Conservation (phyloP, 2,888 invertebrate genomes). For the Andricus curvator region DNA sequence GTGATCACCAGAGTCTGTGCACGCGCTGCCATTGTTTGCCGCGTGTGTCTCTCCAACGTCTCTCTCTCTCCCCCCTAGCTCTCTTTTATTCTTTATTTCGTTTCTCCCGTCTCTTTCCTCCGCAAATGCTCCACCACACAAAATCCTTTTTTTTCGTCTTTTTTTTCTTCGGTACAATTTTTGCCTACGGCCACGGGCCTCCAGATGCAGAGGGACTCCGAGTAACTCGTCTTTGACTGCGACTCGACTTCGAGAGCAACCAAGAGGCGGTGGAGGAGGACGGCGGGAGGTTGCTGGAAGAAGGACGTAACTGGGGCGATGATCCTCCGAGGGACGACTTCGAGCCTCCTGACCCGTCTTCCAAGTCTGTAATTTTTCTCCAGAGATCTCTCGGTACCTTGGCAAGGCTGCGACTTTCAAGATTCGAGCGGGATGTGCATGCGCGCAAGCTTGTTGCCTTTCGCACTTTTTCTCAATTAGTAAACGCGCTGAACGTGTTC, state of each 20-base stretch:
- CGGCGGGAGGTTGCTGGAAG: slow-evolving; percentile 63
- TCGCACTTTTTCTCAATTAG: slow-evolving; percentile 63
- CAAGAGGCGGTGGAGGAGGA: slow-evolving; percentile 40
- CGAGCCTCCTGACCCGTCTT: slow-evolving; percentile 61
- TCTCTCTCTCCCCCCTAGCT: slow-evolving; percentile 47
- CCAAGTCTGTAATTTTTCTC: slow-evolving; percentile 53
- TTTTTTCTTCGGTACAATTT: slow-evolving; percentile 59
- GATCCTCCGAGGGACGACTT: slow-evolving; percentile 64
- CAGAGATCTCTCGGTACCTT: slow-evolving; percentile 39
- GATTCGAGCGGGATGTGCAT: slow-evolving; percentile 72
- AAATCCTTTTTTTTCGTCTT: slow-evolving; percentile 44
- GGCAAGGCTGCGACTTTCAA: slow-evolving; percentile 56
- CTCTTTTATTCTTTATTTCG: slow-evolving; percentile 52
- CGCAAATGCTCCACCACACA: slow-evolving; percentile 54
- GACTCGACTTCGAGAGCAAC: slow-evolving; percentile 40
- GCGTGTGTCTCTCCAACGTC: slow-evolving; percentile 71
- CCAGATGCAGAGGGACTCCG: slow-evolving; percentile 58
- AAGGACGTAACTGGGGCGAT: slow-evolving; percentile 73
- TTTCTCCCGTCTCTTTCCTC: slow-evolving; percentile 43
- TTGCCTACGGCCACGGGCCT: slow-evolving; percentile 62
- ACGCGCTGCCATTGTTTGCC: slow-evolving; percentile 77
- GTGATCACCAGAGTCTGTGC: slow-evolving; percentile 63
- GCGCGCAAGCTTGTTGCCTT: slow-evolving; percentile 71
- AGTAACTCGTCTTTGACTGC: slow-evolving; percentile 43
- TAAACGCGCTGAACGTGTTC: slow-evolving; percentile 34